Evolutionary conservation across 2,888 invertebrate species (phyloP).

Genomic region (Trichopria drosophilae): DNA sequence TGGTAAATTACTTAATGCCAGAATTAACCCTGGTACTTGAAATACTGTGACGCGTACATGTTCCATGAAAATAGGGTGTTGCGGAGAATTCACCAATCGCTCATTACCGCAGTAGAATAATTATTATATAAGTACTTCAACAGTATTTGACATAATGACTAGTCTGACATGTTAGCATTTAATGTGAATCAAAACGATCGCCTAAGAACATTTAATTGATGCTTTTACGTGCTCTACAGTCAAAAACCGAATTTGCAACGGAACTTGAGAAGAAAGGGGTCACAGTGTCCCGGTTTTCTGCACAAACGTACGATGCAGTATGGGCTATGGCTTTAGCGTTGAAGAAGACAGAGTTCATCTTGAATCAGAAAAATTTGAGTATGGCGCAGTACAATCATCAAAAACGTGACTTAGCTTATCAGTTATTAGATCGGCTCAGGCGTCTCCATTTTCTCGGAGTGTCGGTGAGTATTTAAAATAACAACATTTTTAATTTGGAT

Average conservation of each 20-base stretch:
- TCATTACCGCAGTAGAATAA: too few species aligned
- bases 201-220: too few species aligned
- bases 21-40: too few species aligned
- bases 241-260: conserved; percentile 66
- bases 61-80: too few species aligned
- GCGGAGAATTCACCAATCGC: too few species aligned
- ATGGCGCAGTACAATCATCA: conserved; percentile 74
- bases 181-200: too few species aligned
- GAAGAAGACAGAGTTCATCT: conserved; percentile 66
- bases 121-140: too few species aligned
- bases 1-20: too few species aligned
- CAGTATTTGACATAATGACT: too few species aligned
- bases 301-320: conserved; percentile 86
- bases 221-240: conserved; percentile 63
- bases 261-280: conserved; percentile 64
- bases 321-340: conserved; percentile 86
- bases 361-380: conserved; percentile 57
- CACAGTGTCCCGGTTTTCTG: conserved; percentile 69
- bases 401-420: conserved; percentile 72
- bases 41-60: too few species aligned
- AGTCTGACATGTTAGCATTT: too few species aligned
- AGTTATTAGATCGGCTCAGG: conserved; percentile 72
- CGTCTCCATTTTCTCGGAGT: conserved; percentile 79
- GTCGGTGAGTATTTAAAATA: conserved; percentile 68
- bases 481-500: background rate